Conservation (phyloP, 1,140 invertebrate species). For the Orussus abietinus region DNA sequence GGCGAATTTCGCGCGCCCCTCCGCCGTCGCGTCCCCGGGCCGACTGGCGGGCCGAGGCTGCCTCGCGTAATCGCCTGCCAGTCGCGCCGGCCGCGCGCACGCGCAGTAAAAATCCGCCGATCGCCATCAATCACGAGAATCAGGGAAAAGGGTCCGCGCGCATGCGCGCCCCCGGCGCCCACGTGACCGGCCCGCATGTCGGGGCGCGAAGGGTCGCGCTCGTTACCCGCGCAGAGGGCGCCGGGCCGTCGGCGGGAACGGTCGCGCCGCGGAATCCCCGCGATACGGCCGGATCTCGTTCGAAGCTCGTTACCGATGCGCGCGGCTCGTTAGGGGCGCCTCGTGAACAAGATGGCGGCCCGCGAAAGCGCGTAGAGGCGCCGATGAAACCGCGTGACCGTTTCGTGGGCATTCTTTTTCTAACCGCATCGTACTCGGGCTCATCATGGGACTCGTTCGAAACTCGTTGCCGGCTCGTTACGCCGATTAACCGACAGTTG, state of each 20-base stretch:
- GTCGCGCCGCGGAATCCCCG: background rate
- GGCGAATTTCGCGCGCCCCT: too few relatives aligned
- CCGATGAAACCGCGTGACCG: too few relatives aligned
- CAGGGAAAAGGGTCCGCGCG: constrained; percentile 28
- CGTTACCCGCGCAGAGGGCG: constrained; percentile 19
- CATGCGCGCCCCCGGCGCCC: constrained; percentile 7
- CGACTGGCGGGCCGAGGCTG: too few relatives aligned
- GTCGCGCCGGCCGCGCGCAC: constrained; percentile 9
- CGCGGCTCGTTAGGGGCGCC: constrained; percentile 5
- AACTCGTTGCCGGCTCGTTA: too few relatives aligned
- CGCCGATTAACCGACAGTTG: too few relatives aligned
- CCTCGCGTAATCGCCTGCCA: constrained; percentile 35
- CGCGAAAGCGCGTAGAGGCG: too few relatives aligned
- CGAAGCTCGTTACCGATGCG: constrained; percentile 15
- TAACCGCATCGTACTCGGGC: too few relatives aligned
- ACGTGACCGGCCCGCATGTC: constrained; percentile 26
- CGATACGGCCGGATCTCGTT: constrained; percentile 16
- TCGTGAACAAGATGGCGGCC: too few relatives aligned
- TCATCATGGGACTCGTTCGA: too few relatives aligned
- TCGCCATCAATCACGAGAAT: constrained; percentile 41
- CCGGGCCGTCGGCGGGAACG: too few relatives aligned
- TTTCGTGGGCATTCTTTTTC: too few relatives aligned
- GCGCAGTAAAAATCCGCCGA: constrained; percentile 32
- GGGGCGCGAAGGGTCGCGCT: constrained; percentile 18
- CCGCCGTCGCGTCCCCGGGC: too few relatives aligned